Conservation (phyloP, 1,140 invertebrate species). For the Formica exsecta region DNA sequence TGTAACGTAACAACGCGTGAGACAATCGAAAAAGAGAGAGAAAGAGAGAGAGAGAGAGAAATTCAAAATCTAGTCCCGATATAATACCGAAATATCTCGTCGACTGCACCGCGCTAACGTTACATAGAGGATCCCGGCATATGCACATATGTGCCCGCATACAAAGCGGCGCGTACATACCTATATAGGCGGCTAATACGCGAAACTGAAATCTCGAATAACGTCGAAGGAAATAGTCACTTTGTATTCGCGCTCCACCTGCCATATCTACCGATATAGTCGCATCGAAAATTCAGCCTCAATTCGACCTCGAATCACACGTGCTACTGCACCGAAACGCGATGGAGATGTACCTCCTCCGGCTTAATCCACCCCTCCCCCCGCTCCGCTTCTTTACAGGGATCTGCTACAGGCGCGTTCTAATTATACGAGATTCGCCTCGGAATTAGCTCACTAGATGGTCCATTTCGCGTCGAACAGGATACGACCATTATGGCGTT, state of each 20-base stretch:
- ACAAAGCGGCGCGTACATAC: too few species aligned
- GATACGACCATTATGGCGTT: conserved; percentile 34
- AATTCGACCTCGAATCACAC: neutral
- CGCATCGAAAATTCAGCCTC: conserved; percentile 10
- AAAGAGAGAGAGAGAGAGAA: too few species aligned
- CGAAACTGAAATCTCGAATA: conserved; percentile 28
- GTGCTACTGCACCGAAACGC: too few species aligned
- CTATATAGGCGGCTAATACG: conserved; percentile 23
- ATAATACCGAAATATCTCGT: neutral
- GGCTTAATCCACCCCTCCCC: neutral
- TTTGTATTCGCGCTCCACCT: conserved; percentile 1
- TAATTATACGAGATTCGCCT: conserved; percentile 65
- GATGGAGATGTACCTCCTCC: neutral
- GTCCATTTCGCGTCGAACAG: conserved; percentile 38
- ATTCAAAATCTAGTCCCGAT: conserved; percentile 9
- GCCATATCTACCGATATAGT: neutral
- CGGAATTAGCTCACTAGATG: conserved; percentile 57
- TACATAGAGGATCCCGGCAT: conserved; percentile 19
- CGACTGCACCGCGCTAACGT: neutral
- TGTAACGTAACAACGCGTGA: conserved; percentile 19
- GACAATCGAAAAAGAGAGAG: neutral
- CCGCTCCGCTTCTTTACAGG: neutral
- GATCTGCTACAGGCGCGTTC: neutral
- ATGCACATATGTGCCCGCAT: neutral
- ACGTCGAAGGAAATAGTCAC: conserved; percentile 60